Evolutionary conservation across 2,113 vertebrate species (phyloP), one percentile per base, ranked within the genome.

Genomic region (Salminus brasiliensis): DNA sequence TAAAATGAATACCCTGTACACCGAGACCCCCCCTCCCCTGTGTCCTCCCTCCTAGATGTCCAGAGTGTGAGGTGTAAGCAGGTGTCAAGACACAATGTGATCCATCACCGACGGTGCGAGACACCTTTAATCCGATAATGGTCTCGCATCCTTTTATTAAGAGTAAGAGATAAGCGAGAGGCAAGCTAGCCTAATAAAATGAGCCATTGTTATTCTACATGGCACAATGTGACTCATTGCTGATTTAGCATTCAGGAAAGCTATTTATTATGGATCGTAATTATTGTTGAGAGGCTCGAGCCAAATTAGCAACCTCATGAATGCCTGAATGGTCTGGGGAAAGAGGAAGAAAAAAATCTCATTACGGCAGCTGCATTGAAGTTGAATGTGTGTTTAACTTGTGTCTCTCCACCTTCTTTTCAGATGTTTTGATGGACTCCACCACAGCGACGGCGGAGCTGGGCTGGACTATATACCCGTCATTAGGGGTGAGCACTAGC

Each of bases 381-480:
- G 30, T 69, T n/a, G 15, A 25, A 47, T 29, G 30, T 47, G 55
- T 45, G 25, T 76, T 41, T 66, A 45, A 73, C 66, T 81, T 23
- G 78, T 43, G 23, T 49, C 30, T 63, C 76, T 69, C 71, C 63
- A 30, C 16, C 21, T 23, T 69, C 32, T 78, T 87, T 87, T 43
- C 93, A 99, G 97, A 98, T 91, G 96, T 95, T 0, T 88, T 99
- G 87, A 99, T 99, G 97, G 97, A 99, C 81, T 99, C 97, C 47
- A 99, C 96, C 0, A 98, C 95, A 0, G 97, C 97, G 0, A 99
- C 97, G 0, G 96, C 97, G 23, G 97, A 99, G 87, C 93, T 99
- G 75, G 97, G 97, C 80, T 99, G 97, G 97, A 97, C 89, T 0
- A 95, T 97, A 72, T 91, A 95, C 85, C 97, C 97, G 76, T 89